Conservation (phyloP, 2,888 invertebrate genomes). For the Xestia rhomboidea region DNA sequence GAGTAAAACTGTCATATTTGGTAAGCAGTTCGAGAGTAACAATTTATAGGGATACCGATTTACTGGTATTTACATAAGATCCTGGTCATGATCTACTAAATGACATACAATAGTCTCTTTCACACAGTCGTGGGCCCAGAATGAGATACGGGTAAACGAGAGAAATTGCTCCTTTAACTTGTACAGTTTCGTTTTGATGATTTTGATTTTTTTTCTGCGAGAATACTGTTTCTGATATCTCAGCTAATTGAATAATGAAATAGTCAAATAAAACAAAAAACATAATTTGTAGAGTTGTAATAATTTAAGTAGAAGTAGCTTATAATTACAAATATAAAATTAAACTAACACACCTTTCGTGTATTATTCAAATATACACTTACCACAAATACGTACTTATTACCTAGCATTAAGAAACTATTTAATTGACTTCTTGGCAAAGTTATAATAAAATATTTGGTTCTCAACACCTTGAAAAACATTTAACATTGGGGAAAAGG, state of each 20-base stretch:
- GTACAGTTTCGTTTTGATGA: background rate
- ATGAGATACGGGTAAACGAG: background rate
- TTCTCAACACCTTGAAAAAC: background rate
- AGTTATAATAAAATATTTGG: background rate
- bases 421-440: background rate
- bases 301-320: background rate
- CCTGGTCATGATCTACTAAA: background rate
- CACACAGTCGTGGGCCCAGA: background rate
- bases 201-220: background rate
- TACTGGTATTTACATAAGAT: background rate
- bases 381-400: background rate
- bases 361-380: background rate
- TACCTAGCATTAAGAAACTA: background rate
- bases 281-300: background rate
- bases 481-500: background rate
- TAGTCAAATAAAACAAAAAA: constrained; percentile 9
- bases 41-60: background rate
- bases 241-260: background rate
- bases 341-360: background rate
- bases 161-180: background rate
- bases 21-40: background rate
- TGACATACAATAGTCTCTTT: background rate
- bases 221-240: background rate
- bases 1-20: background rate
- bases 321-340: background rate